phyloP scores from a whole-genome alignment of 2,797 vertebrate genomes.

The Eptatretus atami region DNA sequence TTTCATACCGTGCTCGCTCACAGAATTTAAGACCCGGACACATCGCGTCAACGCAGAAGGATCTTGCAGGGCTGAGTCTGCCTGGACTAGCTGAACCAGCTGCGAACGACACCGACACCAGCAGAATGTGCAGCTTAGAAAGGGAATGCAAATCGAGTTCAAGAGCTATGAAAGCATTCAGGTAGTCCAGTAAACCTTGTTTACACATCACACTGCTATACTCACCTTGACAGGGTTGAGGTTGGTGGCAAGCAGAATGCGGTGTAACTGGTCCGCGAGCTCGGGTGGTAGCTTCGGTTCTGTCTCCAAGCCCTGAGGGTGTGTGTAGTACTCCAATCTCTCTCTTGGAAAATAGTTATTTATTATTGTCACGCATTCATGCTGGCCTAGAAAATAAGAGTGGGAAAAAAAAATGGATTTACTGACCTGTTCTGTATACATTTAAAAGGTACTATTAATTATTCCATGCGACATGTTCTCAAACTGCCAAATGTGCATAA shows the following conservation, averaged over 20 bases:
- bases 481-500: no score
- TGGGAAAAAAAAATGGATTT: neutral
- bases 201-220: neutral
- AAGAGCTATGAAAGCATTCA: neutral
- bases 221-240: slow-evolving; percentile 71
- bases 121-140: neutral
- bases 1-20: slow-evolving; percentile 86
- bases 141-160: no score
- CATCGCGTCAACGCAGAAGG: slow-evolving; percentile 44
- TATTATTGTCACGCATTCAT: slow-evolving; percentile 84
- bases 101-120: slow-evolving; percentile 9
- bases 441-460: no score
- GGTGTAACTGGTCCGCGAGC: slow-evolving; percentile 61
- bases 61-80: slow-evolving; percentile 50
- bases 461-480: no score
- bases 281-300: slow-evolving; percentile 58
- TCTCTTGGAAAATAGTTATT: slow-evolving; percentile 92
- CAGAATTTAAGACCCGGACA: slow-evolving; percentile 52
- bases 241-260: slow-evolving; percentile 80
- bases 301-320: slow-evolving; percentile 59
- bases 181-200: neutral
- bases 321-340: slow-evolving; percentile 72
- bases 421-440: slow-evolving; percentile 1
- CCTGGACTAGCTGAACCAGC: slow-evolving; percentile 57
- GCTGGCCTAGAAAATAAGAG: slow-evolving; percentile 31